A percentile compares a stretch with the other conserved stretches of the same genome.
Evolutionary conservation across 2,113 vertebrate genomes (phyloP).

Genomic region (Oriolus oriolus): DNA sequence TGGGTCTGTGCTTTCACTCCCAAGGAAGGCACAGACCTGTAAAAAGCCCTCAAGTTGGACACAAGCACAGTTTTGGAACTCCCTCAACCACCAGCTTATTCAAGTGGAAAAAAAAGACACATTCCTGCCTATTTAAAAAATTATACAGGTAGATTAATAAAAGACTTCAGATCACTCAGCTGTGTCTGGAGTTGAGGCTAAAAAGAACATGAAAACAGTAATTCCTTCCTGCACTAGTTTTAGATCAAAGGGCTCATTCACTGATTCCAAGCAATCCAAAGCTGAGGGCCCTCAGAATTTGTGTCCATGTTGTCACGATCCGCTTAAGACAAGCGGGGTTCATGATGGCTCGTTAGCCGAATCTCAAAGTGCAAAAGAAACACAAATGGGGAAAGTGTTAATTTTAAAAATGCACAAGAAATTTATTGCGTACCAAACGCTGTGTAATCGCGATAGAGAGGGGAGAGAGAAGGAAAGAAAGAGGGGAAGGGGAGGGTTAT

Average conservation of each 20-base stretch:
- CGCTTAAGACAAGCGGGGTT: too few species aligned
- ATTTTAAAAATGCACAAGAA: too few species aligned
- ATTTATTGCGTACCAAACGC: too few species aligned
- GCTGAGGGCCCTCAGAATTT: neutral
- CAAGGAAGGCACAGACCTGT: neutral
- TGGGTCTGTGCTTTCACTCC: constrained; percentile 1
- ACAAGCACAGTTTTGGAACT: neutral
- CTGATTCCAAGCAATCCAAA: neutral
- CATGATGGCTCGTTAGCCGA: too few species aligned
- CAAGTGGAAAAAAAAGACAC: neutral
- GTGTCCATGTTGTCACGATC: too few species aligned
- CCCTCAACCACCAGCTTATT: neutral
- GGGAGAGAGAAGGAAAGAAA: too few species aligned
- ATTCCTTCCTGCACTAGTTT: neutral
- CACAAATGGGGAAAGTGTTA: too few species aligned
- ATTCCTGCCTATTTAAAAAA: neutral
- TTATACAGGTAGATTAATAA: neutral
- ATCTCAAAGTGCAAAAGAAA: too few species aligned
- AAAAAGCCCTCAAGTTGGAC: neutral
- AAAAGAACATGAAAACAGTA: neutral
- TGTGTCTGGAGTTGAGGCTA: neutral
- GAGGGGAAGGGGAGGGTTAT: too few species aligned
- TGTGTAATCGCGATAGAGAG: too few species aligned
- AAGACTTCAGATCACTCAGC: neutral
- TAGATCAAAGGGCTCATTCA: constrained; percentile 18